Evolutionary conservation across 2,797 vertebrate genomes (phyloP).

Genomic region (Ctenopoma kingsleyae): DNA sequence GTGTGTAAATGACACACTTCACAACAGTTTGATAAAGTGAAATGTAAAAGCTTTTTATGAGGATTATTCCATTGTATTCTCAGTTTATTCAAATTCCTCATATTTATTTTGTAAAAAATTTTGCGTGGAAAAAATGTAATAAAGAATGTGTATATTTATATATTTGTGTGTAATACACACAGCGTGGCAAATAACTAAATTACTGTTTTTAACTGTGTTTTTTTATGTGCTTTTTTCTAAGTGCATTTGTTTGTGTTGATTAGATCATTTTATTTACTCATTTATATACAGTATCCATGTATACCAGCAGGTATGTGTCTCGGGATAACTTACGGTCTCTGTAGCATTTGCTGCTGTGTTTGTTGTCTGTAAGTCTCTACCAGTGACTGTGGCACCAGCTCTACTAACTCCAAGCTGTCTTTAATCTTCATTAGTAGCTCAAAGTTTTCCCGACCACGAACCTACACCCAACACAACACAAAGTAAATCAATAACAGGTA

Average conservation of each 20-base stretch:
- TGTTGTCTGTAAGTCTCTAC: slow-evolving; percentile 97
- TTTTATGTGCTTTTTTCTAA: background rate
- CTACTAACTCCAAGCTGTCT: slow-evolving; percentile 96
- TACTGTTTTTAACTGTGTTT: background rate
- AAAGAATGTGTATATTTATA: background rate
- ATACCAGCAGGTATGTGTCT: background rate
- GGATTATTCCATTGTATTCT: background rate
- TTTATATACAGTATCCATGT: slow-evolving; percentile 5
- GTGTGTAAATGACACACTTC: slow-evolving; percentile 1
- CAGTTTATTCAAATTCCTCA: background rate
- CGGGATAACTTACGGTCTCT: slow-evolving; percentile 91
- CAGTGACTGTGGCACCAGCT: slow-evolving; percentile 94
- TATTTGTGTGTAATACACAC: background rate
- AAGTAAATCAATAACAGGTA: background rate
- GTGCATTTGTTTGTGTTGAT: slow-evolving; percentile 3
- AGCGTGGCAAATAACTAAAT: background rate
- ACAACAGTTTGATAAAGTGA: background rate
- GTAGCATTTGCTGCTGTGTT: slow-evolving; percentile 95
- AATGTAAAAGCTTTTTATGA: background rate
- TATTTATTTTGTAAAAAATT: background rate
- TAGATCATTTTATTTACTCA: background rate
- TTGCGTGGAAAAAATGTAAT: background rate
- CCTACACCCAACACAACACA: slow-evolving; percentile 79
- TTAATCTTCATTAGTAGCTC: slow-evolving; percentile 98
- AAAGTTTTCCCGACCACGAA: slow-evolving; percentile 96